A percentile compares a stretch with the other conserved stretches of the same genome.
Evolutionary conservation across 2,888 invertebrate genomes (phyloP).

Genomic region (Lamproptera curius): DNA sequence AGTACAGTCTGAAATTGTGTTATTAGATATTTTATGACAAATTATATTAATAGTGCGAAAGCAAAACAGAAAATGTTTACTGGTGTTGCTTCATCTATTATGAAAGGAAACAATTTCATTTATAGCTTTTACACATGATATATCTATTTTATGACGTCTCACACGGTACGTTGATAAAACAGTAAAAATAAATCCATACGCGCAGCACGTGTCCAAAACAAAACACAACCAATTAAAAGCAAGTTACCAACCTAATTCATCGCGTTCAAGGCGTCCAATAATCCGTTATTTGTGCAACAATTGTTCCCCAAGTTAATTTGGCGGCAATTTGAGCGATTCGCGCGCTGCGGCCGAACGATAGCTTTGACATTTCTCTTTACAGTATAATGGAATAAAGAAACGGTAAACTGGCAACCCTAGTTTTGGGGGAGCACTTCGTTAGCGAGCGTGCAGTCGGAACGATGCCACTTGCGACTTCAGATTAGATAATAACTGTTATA

Average conservation of each 20-base stretch:
- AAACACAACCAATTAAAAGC: slow-evolving; percentile 38
- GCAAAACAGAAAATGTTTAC: too few relatives aligned
- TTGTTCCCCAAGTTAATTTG: slow-evolving; percentile 39
- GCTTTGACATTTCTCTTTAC: slow-evolving; percentile 73
- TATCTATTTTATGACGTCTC: too few relatives aligned
- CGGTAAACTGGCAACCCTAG: slow-evolving; percentile 68
- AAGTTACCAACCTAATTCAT: slow-evolving; percentile 35
- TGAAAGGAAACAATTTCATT: too few relatives aligned
- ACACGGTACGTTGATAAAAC: too few relatives aligned
- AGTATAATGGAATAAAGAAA: slow-evolving; percentile 77
- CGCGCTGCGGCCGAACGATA: slow-evolving; percentile 60
- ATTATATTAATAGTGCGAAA: too few relatives aligned
- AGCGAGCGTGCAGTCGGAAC: slow-evolving; percentile 35
- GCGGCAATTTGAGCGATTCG: slow-evolving; percentile 35
- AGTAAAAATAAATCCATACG: too few relatives aligned
- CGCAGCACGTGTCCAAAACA: slow-evolving; percentile 3
- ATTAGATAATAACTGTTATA: too few relatives aligned
- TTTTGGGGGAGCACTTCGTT: slow-evolving; percentile 62
- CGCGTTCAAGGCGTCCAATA: slow-evolving; percentile 37
- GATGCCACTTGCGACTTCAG: too few relatives aligned
- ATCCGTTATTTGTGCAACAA: slow-evolving; percentile 47
- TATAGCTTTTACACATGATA: too few relatives aligned
- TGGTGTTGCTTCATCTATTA: too few relatives aligned
- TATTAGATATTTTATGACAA: too few relatives aligned
- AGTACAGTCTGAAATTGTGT: too few relatives aligned